phyloP scores from a whole-genome alignment of 2,113 vertebrate genomes.

The Crotalus viridis region DNA sequence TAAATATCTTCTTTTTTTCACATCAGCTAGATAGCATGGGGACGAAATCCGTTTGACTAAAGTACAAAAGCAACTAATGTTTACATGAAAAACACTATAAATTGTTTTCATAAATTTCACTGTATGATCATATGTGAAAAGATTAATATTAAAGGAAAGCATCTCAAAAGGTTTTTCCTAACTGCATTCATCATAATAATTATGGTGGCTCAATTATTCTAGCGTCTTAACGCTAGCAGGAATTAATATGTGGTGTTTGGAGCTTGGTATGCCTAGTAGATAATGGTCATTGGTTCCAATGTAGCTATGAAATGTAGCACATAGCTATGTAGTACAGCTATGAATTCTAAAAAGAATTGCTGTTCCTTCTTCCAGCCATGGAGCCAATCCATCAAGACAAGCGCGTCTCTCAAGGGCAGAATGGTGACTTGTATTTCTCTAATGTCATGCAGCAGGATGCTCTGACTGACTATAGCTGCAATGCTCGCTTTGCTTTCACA shows the following conservation, averaged over 20 bases:
- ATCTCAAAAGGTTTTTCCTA: background rate
- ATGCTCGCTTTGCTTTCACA: conserved; percentile 92
- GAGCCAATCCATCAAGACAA: conserved; percentile 85
- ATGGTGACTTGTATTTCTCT: conserved; percentile 95
- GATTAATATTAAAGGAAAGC: background rate
- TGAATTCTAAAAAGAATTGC: background rate
- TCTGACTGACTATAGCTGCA: conserved; percentile 93
- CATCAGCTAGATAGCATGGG: background rate
- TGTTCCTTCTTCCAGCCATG: conserved; percentile 75
- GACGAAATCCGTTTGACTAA: background rate
- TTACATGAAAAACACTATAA: background rate
- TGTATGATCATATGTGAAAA: background rate
- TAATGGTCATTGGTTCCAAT: background rate
- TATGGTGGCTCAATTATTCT: background rate
- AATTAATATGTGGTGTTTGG: background rate
- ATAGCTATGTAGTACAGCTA: background rate
- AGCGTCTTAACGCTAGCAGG: background rate
- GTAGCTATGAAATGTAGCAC: background rate
- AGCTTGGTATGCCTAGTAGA: background rate
- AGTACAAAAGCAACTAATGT: background rate
- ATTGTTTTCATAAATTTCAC: background rate
- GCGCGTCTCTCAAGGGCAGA: conserved; percentile 92
- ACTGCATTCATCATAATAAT: background rate
- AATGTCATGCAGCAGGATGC: conserved; percentile 87
- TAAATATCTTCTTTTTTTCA: background rate